Percentiles rank a stretch among this genome's conserved stretches.
Conservation (phyloP, 2,113 vertebrate genomes). For the Atractosteus spatula region DNA sequence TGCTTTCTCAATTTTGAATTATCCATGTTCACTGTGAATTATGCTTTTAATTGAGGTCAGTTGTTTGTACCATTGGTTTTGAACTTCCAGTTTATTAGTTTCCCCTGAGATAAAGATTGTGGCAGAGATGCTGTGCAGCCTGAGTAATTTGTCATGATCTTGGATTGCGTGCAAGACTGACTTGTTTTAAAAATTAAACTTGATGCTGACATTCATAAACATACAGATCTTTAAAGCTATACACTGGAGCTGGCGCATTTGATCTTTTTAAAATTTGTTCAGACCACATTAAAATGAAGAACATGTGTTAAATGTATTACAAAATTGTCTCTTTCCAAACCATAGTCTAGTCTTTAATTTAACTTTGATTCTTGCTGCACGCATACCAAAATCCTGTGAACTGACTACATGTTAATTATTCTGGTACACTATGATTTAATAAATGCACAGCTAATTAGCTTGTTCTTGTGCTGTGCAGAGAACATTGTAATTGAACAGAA, state of each 20-base stretch:
- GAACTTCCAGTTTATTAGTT: no score
- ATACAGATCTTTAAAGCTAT: conserved; percentile 14
- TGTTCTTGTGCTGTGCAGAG: neutral
- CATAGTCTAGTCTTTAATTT: conserved; percentile 28
- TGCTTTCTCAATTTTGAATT: no score
- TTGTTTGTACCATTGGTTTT: no score
- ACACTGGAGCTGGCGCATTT: neutral
- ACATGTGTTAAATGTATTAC: conserved; percentile 51
- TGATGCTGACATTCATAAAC: conserved; percentile 33
- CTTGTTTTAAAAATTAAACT: conserved; percentile 19
- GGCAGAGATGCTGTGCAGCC: neutral
- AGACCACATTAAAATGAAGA: conserved; percentile 43
- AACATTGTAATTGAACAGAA: no score
- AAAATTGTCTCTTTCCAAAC: conserved; percentile 36
- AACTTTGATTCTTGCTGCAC: conserved; percentile 21
- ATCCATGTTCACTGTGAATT: no score
- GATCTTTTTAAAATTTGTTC: conserved; percentile 33
- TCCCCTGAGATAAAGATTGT: neutral
- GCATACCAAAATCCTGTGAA: conserved; percentile 19
- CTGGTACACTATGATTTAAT: conserved; percentile 35
- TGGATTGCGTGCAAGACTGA: conserved; percentile 20
- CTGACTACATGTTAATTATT: conserved; percentile 11
- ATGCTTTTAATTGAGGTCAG: no score
- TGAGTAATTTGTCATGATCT: conserved; percentile 31
- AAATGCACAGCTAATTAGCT: conserved; percentile 22